A percentile compares a stretch with the other conserved stretches of the same genome.
Conservation (phyloP, 2,888 invertebrate genomes). For the Cyclophora albipunctata region DNA sequence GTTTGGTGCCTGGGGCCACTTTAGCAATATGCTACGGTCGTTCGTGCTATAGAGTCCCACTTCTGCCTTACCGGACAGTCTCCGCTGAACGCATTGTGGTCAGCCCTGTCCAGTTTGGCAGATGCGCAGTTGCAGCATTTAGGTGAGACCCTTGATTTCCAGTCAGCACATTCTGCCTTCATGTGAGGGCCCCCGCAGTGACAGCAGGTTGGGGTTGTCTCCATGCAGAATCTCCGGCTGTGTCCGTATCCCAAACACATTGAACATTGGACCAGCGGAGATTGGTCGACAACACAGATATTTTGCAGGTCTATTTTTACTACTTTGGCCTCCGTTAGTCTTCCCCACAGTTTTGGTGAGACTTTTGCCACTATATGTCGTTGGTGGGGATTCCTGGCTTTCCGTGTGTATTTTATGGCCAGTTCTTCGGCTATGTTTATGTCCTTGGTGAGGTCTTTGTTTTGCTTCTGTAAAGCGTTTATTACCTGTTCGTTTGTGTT, state of each 20-base stretch:
- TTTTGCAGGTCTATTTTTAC: neutral
- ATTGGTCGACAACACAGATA: neutral
- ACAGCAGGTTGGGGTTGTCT: slow-evolving; percentile 1
- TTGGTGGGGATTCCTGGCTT: no score
- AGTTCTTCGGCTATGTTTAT: no score
- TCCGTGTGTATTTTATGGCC: no score
- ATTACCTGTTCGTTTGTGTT: slow-evolving; percentile 2
- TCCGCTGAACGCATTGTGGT: no score
- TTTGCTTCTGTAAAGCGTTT: neutral
- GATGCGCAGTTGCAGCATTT: neutral
- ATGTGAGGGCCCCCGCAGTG: slow-evolving; percentile 9
- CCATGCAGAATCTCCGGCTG: neutral
- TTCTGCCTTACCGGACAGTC: no score
- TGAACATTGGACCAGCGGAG: neutral
- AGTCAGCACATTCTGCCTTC: slow-evolving; percentile 1
- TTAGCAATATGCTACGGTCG: no score
- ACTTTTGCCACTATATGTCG: no score
- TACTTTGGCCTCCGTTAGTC: neutral
- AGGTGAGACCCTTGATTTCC: neutral
- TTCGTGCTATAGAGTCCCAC: no score
- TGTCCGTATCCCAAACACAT: neutral
- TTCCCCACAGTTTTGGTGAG: no score
- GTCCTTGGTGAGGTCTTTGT: no score
- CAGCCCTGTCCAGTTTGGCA: no score
- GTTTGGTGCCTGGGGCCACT: no score